Evolutionary conservation across 2,113 vertebrate species (phyloP), one percentile per base, ranked within the genome.

Genomic region (Rhinoderma darwinii): DNA sequence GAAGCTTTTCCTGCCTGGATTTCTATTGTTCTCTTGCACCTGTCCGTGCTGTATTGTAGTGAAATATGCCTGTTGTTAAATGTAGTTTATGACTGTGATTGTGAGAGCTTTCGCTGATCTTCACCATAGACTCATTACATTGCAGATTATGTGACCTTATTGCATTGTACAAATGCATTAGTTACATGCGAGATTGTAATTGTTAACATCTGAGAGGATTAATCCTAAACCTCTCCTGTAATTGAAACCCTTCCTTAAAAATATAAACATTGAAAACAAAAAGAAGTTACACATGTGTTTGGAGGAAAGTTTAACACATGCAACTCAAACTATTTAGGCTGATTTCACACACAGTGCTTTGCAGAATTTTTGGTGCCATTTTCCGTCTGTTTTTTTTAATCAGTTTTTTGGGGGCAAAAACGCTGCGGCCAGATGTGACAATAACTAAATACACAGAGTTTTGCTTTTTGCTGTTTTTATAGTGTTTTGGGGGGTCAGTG

Each of bases 191-290:
- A 12, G 35, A 73, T 11, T 11, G 35, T 73, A 73, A 73, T 41
- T 73, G 70, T 22, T 73, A 73, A 41, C 70, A 73, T 73, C 70
- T 73, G 70, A 20, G 15, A 11, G 70, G 70, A 73, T 73, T 73
- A 22, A 25, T 73, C 3, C 17, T 41, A 43, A 73, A 41, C 70
- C 37, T 20, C 66, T 70, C 12, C 70, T 41, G 70, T 41, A 73
- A 73, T 73, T 10, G 17, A 73, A 73, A 73, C 70, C 70, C 37
- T 73, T 10, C 35, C 70, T 11, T 20, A 39, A 41, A 41, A 32
- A 73, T 75, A 75, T 27, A 75, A 75, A 75, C 25, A 75, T 25
- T 75, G 37, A 47, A 74, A 75, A 14, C 73, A 25, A 27, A 27
- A 75, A 44, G 41, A 66, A 30, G 27, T 35, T 37, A 37, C 63